Evolutionary conservation across 1,140 invertebrate species (phyloP), one percentile per base, ranked within the genome.

Genomic region (Micrasema longulum): DNA sequence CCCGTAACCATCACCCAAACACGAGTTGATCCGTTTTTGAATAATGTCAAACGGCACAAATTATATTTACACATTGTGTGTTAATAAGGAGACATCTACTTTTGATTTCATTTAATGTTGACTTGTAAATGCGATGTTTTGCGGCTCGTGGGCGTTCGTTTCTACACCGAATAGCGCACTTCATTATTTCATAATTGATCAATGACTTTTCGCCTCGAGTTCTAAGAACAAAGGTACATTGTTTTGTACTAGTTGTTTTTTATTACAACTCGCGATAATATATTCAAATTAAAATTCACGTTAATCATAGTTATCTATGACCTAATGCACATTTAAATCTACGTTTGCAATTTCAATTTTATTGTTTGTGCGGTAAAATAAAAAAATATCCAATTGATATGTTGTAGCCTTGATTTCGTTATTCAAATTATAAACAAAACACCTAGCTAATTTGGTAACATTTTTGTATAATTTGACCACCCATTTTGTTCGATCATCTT

Each of bases 11-110:
- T 60, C 55, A 38, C 1, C 36, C 14, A 60, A 36, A 60, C 55
- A 60, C 20, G 48, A 52, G 11, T 22, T 22, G 26, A 31, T 31
- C 26, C 2, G 52, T 35, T 55, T 63, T 20, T 45, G 57, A 45
- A 23, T 63, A 63, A 63, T 63, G 57, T 43, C 20, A 43, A 38
- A 63, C 57, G 41, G 45, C n/a, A 63, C 18, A 63, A 63, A 63
- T 63, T 45, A 63, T 53, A 67, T 38, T 52, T 67, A 36, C 35
- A 38, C 64, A 67, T 67, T 67, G 64, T 67, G 45, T 52, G 64
- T 36, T 67, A 67, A 67, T 67, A 52, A 22, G 45, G 47, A 67
- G 31, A 53, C 52, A 53, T 53, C 47, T 36, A 67, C 64, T 67
- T 67, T 67, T 67, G 64, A 35, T 67, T 67, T 67, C 64, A 31